Conservation (phyloP, 2,113 vertebrate species). For the Thalassoma bifasciatum region DNA sequence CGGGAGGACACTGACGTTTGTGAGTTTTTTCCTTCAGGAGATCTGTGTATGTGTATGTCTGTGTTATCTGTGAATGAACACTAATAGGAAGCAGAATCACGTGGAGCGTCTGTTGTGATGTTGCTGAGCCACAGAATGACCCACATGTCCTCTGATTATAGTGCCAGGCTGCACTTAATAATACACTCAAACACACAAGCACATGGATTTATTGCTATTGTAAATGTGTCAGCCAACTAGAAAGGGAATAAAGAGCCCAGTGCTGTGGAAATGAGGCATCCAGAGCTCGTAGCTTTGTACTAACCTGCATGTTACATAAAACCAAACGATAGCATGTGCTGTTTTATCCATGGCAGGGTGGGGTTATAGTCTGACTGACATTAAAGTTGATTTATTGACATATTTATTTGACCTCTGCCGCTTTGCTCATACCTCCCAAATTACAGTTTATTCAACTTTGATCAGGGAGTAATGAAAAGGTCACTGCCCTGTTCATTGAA, state of each 20-base stretch:
- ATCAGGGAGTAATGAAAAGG: background rate
- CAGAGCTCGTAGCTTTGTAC: no score
- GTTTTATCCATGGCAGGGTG: background rate
- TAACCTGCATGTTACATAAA: no score
- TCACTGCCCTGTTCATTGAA: background rate
- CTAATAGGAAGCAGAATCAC: slow-evolving; percentile 5
- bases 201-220: background rate
- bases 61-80: slow-evolving; percentile 33
- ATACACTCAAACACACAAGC: slow-evolving; percentile 10
- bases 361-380: no score
- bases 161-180: background rate
- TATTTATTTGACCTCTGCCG: background rate
- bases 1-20: background rate
- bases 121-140: slow-evolving; percentile 2
- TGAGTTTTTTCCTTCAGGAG: background rate
- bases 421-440: background rate
- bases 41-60: slow-evolving; percentile 6
- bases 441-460: background rate
- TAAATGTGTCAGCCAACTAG: slow-evolving; percentile 4
- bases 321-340: no score
- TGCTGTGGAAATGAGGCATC: background rate
- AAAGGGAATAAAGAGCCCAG: background rate
- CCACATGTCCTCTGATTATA: slow-evolving; percentile 4
- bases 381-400: background rate
- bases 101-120: background rate